Evolutionary conservation across 2,113 vertebrate species (phyloP).

Genomic region (Fregata magnificens): DNA sequence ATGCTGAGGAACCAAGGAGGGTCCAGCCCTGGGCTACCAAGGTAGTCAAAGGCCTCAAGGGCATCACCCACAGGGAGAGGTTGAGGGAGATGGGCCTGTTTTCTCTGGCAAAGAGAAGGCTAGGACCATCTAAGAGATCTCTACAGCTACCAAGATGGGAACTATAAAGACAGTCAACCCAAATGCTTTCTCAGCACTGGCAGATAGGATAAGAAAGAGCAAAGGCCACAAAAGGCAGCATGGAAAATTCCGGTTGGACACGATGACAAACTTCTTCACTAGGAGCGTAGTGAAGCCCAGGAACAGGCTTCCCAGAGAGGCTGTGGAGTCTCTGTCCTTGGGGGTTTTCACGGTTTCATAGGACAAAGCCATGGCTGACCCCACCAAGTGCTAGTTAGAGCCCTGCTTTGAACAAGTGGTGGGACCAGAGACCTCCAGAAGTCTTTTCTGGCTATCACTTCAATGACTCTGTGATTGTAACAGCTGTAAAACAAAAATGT

Average conservation of each 20-base stretch:
- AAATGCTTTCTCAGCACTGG: background rate
- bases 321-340: background rate
- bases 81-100: background rate
- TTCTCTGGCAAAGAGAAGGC: background rate
- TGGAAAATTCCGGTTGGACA: background rate
- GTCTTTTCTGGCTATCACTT: background rate
- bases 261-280: background rate
- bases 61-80: background rate
- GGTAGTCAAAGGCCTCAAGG: background rate
- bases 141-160: background rate
- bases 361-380: background rate
- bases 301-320: background rate
- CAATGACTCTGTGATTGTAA: background rate
- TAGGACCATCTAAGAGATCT: background rate
- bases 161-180: background rate
- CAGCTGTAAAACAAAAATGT: background rate
- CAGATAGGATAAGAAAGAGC: background rate
- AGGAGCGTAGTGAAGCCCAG: background rate
- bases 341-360: background rate
- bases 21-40: background rate
- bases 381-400: background rate
- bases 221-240: background rate
- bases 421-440: background rate
- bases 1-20: background rate
- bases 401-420: background rate